Evolutionary conservation across 2,797 vertebrate species (phyloP), one percentile per base, ranked within the genome.

Genomic region (Microctenopoma stevenorrisi): DNA sequence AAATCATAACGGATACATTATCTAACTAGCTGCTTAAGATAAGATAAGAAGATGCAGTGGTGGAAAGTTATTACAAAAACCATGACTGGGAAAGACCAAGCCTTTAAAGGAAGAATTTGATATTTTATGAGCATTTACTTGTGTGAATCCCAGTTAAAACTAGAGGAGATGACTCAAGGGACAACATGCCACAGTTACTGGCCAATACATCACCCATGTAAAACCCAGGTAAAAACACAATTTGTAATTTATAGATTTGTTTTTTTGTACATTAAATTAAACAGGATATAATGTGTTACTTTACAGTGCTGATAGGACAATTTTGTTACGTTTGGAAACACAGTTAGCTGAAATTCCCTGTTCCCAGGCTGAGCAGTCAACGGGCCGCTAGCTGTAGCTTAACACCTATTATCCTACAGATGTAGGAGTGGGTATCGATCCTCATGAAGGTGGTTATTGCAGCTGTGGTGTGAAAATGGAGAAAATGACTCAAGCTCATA

Each of bases 381-480:
- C 7, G n/a, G 43, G 55, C 25, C n/a, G 26, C 42, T 22, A 44
- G 40, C 3, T 47, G 12, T 26, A 37, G 14, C 25, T 57, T 37
- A 3, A 48, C 15, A 42, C 49, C 35, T 44, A 44, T 18, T 4
- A 3, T 50, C 18, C 18, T 18, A 5, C 9, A 53, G 30, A n/a
- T 14, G 16, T 28, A 4, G 35, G 15, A 76, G 26, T 11, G 8
- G 4, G 8, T 28, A 42, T n/a, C 3, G 26, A 43, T 59, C 9
- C 11, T 57, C 0, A 1, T 12, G 1, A 35, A 8, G 33, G 33
- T 35, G 33, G 33, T 35, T 35, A 35, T 35, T 49, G 62, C 59
- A 76, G 57, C 75, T 79, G 61, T 64, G 0, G 4, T 69, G 64
- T 69, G 46, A 63, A 72, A 57, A 14, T 22, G n/a, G 30, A 60